Evolutionary conservation across 2,888 invertebrate species (phyloP), one percentile per base, ranked within the genome.

Genomic region (Ectemnius lituratus): DNA sequence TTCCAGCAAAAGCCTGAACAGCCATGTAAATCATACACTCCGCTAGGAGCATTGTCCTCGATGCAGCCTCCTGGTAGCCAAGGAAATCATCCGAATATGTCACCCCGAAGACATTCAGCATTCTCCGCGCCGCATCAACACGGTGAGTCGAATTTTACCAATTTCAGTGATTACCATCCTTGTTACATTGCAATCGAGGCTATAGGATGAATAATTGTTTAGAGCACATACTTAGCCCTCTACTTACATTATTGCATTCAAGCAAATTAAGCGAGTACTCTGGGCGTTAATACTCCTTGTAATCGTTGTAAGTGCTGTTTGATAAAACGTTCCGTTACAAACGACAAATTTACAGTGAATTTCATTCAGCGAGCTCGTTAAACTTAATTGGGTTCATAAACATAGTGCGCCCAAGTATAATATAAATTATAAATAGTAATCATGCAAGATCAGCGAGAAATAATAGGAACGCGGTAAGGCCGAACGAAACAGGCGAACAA

Each of bases 41-140:
- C 97, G 4, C 92, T 97, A 79, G 94, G 95, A 70, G 97, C 97
- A 16, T 92, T 97, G 81, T 96, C 96, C 49, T 96, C 95, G 84
- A 97, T 97, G 97, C 94, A 96, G 91, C 97, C 97, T n/a, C 95
- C 95, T 0, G 95, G 94, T 27, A 93, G 92, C 79, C 88, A 91
- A 45, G 88, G 87, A 76, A 90, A 88, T 84, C 89, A 90, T 84
- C 86, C 90, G 74, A 87, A 89, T 75, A 88, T 91, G 90, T 91
- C 90, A 79, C 90, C 91, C 70, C 85, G 91, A 73, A 86, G 90
- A 82, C 92, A 90, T 84, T 89, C 90, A 58, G 90, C 91, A 75
- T 90, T 91, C 78, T 90, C 91, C 74, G 91, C 93, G 27, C 94
- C 95, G 85, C 93, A 92, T 82, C 93, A 93, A 86, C 93, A 93